These are phyloP conservation scores for Oncorhynchus kisutch DNA, from an alignment of 2,113 vertebrate species.

Conservation along the genomic window DNA sequence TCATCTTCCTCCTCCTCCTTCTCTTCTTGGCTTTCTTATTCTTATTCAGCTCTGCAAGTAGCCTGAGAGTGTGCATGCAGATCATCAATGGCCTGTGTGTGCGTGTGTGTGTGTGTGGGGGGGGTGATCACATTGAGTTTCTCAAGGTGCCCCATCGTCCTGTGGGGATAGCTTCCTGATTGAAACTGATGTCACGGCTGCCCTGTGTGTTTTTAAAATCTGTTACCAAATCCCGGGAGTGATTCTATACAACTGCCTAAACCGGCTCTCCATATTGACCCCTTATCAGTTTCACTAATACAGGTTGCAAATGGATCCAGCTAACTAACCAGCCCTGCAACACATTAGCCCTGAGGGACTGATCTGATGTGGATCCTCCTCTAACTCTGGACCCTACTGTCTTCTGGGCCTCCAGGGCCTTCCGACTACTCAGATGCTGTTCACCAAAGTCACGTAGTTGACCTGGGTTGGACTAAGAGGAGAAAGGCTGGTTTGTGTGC, in stretches of 20 bases:
- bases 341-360: background rate
- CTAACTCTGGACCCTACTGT: background rate
- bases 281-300: background rate
- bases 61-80: conserved; percentile 10
- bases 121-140: conserved; percentile 3
- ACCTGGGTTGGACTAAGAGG: conserved; percentile 15
- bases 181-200: background rate
- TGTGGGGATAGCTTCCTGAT: conserved; percentile 2
- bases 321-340: background rate
- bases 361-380: background rate
- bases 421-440: conserved; percentile 15
- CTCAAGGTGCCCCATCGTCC: background rate
- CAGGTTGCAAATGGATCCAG: background rate
- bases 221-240: background rate
- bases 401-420: background rate
- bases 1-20: background rate
- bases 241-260: background rate
- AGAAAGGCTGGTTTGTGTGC: conserved; percentile 9
- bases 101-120: background rate
- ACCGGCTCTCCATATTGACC: background rate
- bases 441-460: conserved; percentile 16
- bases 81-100: conserved; percentile 42
- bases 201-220: background rate
- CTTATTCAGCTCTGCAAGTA: background rate
- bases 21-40: background rate